A percentile compares a stretch with the other conserved stretches of the same genome.
These are phyloP conservation scores for Propithecus coquereli DNA, from an alignment of 2,113 vertebrate species.

Conservation along the genomic window DNA sequence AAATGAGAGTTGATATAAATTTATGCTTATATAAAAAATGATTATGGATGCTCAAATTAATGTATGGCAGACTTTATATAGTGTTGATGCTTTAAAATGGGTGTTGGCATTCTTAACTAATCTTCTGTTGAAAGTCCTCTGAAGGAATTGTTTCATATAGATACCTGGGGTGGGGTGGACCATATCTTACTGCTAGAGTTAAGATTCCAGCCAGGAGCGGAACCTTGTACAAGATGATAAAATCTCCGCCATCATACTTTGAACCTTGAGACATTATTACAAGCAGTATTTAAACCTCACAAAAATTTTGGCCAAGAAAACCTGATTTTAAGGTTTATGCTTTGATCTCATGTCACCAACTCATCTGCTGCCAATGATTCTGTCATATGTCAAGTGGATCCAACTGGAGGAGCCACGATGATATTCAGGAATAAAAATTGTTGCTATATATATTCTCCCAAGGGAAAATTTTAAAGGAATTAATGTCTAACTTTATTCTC, in stretches of 20 bases:
- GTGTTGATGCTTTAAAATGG: not conserved
- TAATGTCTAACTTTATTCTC: slow-evolving; percentile 5
- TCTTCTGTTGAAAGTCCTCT: not conserved
- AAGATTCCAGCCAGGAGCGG: not conserved
- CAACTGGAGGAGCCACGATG: not conserved
- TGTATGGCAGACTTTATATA: not conserved
- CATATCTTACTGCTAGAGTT: not conserved
- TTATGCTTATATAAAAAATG: not conserved
- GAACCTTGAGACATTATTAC: not conserved
- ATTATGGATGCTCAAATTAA: not conserved
- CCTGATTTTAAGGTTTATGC: not conserved
- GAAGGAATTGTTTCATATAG: not conserved
- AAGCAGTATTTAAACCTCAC: slow-evolving; percentile 9
- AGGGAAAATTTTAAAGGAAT: not conserved
- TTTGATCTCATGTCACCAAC: not conserved
- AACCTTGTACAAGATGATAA: not conserved
- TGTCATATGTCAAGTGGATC: not conserved
- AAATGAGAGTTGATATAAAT: not conserved
- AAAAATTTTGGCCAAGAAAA: not conserved
- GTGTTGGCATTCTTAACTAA: not conserved
- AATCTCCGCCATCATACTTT: not conserved
- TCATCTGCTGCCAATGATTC: not conserved
- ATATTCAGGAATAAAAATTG: not conserved
- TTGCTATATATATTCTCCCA: not conserved
- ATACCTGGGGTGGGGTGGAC: too few species aligned